phyloP scores from a whole-genome alignment of 2,797 vertebrate genomes.

The Triplophysa bombifrons region DNA sequence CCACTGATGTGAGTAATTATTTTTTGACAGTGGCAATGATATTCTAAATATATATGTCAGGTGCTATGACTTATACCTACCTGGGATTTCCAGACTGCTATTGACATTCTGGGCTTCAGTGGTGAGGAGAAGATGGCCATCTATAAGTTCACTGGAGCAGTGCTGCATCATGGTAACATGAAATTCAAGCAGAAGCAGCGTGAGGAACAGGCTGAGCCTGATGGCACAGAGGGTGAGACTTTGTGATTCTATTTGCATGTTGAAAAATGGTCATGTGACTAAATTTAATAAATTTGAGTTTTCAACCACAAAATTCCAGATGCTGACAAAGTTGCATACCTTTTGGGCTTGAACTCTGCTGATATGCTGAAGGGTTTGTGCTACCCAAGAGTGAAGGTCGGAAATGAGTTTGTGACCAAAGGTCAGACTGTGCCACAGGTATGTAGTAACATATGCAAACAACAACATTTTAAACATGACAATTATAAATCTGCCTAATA shows the following conservation, averaged over 20 bases:
- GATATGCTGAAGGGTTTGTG: slow-evolving; percentile 72
- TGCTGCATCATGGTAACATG: slow-evolving; percentile 50
- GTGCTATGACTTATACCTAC: background rate
- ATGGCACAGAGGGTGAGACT: slow-evolving; percentile 79
- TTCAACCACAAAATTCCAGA: slow-evolving; percentile 41
- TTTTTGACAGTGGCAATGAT: no score
- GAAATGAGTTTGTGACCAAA: slow-evolving; percentile 77
- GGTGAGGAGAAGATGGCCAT: slow-evolving; percentile 47
- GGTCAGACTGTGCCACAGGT: slow-evolving; percentile 67
- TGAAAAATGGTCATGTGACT: no score
- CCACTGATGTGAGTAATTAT: no score
- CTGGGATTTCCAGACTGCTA: slow-evolving; percentile 54
- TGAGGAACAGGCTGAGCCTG: slow-evolving; percentile 88
- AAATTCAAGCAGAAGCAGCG: slow-evolving; percentile 83
- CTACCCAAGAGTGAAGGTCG: slow-evolving; percentile 63
- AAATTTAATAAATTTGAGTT: no score
- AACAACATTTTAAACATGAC: no score
- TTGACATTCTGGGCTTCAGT: slow-evolving; percentile 46
- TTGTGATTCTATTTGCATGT: no score
- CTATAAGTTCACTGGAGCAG: slow-evolving; percentile 52
- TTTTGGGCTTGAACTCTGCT: slow-evolving; percentile 70
- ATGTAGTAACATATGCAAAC: no score
- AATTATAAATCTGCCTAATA: no score
- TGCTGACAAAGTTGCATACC: slow-evolving; percentile 75
- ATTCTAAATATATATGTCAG: no score